Base-by-base conservation (phyloP, 2,797 vertebrate genomes). In the Alca torda region DNA sequence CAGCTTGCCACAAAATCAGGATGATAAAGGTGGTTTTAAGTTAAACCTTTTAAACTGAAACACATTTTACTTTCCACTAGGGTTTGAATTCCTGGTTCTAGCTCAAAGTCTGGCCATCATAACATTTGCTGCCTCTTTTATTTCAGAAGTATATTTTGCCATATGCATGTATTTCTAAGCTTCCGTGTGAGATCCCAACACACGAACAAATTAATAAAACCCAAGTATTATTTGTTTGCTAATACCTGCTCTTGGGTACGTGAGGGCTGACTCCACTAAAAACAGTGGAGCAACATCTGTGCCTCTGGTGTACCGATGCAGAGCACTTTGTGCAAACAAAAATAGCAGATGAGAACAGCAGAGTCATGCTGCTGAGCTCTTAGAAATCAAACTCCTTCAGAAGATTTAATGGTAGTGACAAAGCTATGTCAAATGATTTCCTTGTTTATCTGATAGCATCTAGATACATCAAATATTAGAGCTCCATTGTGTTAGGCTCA, bases 321-420 rank as follows among this genome's bases (percentile, higher is more conserved):
- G 50, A 84, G 56, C 60, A 31, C 48, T 87, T 64, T 2, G 4
- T 57, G 65, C 64, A 81, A 89, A 68, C 56, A 87, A 86, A 96
- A 91, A 57, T 10, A 92, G 76, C 54, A 57, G 69, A 78, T 35
- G 53, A 80, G 72, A 85, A 31, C 3, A 18, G 87, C 78, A 92
- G 72, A 78, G 57, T 21, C 43, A 43, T 30, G 3, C 72, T 78
- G 61, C 89, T 73, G 77, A 43, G 37, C 76, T 89, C 72, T 78
- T 65, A 60, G 51, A 82, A 95, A 74, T 69, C 89, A 94, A 61
- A 45, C 50, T 74, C 69, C 67, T 87, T 78, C 60, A 51, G 63
- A 79, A 77, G 75, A 96, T 94, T 92, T 84, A 91, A 54, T 50
- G 53, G 68, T 51, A 64, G 45, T 69, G 73, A 89, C 78, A 92